phyloP scores from a whole-genome alignment of 2,113 vertebrate species.

The Scatophagus argus region DNA sequence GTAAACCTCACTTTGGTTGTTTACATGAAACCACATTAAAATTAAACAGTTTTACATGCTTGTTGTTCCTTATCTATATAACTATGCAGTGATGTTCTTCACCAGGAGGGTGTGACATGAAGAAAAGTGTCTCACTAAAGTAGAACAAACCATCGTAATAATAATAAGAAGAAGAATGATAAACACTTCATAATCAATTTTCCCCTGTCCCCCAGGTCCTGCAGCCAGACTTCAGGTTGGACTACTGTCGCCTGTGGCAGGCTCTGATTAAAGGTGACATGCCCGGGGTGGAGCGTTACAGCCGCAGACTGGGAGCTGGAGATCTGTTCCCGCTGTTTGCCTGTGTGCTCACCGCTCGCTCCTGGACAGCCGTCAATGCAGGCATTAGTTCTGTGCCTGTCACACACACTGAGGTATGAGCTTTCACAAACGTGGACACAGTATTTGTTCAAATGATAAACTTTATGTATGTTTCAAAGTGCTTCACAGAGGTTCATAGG shows the following conservation, averaged over 20 bases:
- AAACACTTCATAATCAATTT: background rate
- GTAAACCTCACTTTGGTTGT: too few species aligned
- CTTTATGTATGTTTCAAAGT: background rate
- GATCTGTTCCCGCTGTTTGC: conserved; percentile 94
- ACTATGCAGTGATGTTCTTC: background rate
- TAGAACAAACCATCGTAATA: background rate
- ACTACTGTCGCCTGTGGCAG: conserved; percentile 96
- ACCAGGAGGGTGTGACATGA: background rate
- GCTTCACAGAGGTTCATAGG: background rate
- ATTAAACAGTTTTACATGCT: too few species aligned
- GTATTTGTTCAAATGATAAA: background rate
- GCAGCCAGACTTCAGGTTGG: conserved; percentile 90
- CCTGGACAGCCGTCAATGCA: conserved; percentile 91
- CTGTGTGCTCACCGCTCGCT: conserved; percentile 94
- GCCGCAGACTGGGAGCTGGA: conserved; percentile 90
- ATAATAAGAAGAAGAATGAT: too few species aligned
- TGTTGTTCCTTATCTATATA: background rate
- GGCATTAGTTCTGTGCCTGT: conserved; percentile 90
- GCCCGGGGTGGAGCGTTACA: conserved; percentile 88
- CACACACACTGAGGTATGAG: conserved; percentile 88
- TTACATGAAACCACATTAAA: too few species aligned
- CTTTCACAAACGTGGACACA: background rate
- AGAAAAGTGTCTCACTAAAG: background rate
- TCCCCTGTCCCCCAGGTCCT: conserved; percentile 81
- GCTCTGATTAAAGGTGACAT: conserved; percentile 92